A percentile compares a stretch with the other conserved stretches of the same genome.
These are phyloP conservation scores for Poicephalus meyeri DNA, from an alignment of 2,113 vertebrate species.

Conservation along the genomic window DNA sequence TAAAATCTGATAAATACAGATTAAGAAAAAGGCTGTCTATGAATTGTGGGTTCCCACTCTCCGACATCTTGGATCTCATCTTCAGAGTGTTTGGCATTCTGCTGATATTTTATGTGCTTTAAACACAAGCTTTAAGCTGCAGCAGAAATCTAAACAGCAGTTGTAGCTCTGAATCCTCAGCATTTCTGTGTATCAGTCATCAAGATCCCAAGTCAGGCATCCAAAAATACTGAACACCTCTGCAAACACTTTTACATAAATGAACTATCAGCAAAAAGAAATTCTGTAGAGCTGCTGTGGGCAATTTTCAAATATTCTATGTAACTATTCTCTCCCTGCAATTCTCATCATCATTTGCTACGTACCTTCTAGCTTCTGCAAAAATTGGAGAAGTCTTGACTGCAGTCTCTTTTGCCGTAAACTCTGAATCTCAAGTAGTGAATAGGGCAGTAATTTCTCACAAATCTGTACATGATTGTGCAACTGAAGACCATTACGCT, in stretches of 20 bases:
- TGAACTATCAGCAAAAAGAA: conserved; percentile 44
- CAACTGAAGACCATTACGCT: neutral
- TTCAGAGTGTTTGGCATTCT: neutral
- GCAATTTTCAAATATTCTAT: neutral
- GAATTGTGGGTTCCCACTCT: neutral
- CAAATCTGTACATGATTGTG: neutral
- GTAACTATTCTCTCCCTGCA: neutral
- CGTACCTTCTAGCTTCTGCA: neutral
- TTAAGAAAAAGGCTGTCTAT: neutral
- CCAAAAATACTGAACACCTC: conserved; percentile 52
- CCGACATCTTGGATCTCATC: neutral
- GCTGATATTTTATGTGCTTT: neutral
- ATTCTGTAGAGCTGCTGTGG: neutral
- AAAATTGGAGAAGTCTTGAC: neutral
- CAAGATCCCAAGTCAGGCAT: conserved; percentile 24
- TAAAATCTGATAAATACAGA: neutral
- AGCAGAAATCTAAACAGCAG: neutral
- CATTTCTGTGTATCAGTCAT: conserved; percentile 11
- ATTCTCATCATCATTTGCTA: conserved; percentile 9
- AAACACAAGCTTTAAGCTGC: neutral
- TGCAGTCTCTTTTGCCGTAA: neutral
- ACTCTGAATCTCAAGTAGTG: neutral
- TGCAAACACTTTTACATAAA: conserved; percentile 38
- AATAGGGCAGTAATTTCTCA: neutral
- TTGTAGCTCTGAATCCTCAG: conserved; percentile 8